These are phyloP conservation scores for Acronicta alni DNA, from an alignment of 2,888 invertebrate species.

Conservation along the genomic window DNA sequence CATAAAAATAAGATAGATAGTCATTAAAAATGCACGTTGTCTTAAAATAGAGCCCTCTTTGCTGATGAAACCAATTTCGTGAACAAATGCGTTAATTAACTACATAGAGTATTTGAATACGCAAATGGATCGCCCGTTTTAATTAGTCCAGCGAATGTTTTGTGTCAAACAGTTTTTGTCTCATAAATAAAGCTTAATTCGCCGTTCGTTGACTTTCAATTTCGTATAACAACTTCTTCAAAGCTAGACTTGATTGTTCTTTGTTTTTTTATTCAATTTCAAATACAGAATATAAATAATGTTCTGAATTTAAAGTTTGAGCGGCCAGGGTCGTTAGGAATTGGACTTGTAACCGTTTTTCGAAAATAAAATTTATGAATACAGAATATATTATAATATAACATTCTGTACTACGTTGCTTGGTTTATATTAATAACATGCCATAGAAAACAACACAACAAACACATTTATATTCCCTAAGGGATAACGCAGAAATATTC, in stretches of 20 bases:
- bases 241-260: constrained; percentile 25
- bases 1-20: constrained; percentile 25
- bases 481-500: no score
- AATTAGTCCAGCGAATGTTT: constrained; percentile 54
- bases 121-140: constrained; percentile 53
- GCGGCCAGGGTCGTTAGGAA: not conserved
- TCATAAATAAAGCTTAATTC: constrained; percentile 49
- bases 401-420: no score
- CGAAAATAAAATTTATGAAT: not conserved
- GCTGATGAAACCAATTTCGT: constrained; percentile 49
- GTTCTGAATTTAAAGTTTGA: constrained; percentile 16
- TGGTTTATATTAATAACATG: no score
- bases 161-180: constrained; percentile 51
- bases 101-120: constrained; percentile 54
- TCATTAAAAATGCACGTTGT: constrained; percentile 32
- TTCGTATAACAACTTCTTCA: constrained; percentile 35
- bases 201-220: constrained; percentile 40
- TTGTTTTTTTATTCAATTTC: constrained; percentile 16
- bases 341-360: not conserved
- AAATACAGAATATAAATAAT: constrained; percentile 24
- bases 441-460: no score
- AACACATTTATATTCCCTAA: no score
- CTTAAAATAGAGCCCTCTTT: constrained; percentile 34
- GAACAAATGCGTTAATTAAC: constrained; percentile 58
- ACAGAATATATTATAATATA: not conserved